A percentile compares a stretch with the other conserved stretches of the same genome.
These are phyloP conservation scores for Gambelia wislizenii DNA, from an alignment of 2,797 vertebrate species.

Conservation along the genomic window DNA sequence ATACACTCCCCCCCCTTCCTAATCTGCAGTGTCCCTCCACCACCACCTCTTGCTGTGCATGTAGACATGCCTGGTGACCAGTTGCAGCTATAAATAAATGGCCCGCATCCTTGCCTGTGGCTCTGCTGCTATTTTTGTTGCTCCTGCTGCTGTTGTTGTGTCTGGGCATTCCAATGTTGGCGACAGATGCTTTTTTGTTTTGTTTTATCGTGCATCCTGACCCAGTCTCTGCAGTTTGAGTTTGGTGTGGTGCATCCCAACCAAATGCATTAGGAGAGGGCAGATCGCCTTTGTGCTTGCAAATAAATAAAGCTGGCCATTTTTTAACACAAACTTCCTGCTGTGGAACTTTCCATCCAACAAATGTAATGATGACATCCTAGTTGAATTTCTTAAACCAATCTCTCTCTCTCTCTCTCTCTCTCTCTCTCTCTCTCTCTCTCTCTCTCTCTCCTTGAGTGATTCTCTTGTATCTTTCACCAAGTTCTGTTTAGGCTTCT, in stretches of 20 bases:
- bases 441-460: neutral
- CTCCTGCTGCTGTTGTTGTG: neutral
- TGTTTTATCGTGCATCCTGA: constrained; percentile 21
- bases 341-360: neutral
- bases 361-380: neutral
- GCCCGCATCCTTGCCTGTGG: neutral
- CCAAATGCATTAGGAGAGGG: neutral
- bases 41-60: neutral
- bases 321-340: neutral
- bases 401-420: neutral
- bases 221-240: neutral
- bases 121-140: neutral
- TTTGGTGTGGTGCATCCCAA: neutral
- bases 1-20: no score
- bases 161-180: neutral
- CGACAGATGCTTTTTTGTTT: neutral
- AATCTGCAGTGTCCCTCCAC: neutral
- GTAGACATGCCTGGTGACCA: constrained; percentile 4
- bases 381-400: neutral
- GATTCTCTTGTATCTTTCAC: neutral
- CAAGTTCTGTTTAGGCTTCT: neutral
- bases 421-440: neutral
- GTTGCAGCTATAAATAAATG: neutral
- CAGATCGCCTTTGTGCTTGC: neutral
- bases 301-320: neutral